Conservation (phyloP, 2,113 vertebrate genomes). For the Poicephalus gulielmi region DNA sequence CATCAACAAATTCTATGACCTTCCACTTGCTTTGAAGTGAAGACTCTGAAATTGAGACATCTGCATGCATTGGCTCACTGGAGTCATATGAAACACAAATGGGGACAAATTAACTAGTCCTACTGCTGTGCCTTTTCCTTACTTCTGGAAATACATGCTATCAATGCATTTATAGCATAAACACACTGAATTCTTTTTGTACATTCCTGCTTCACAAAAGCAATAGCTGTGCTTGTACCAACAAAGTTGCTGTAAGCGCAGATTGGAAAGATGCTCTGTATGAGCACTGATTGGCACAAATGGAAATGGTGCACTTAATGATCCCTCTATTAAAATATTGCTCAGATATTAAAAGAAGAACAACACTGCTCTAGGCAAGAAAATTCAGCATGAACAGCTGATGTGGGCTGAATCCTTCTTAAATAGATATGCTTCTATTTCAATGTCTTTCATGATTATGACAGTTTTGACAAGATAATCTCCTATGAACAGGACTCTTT, state of each 20-base stretch:
- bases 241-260: background rate
- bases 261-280: background rate
- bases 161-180: background rate
- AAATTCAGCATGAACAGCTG: background rate
- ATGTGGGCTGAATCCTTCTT: conserved; percentile 5
- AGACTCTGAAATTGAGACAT: background rate
- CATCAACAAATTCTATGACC: background rate
- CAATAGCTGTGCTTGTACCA: background rate
- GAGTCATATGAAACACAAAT: background rate
- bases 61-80: background rate
- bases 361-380: background rate
- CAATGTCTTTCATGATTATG: background rate
- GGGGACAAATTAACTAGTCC: background rate
- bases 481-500: background rate
- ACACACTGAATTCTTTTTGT: background rate
- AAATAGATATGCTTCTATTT: conserved; percentile 8
- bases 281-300: background rate
- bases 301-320: background rate
- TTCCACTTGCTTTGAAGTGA: background rate
- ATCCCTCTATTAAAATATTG: background rate
- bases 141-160: background rate
- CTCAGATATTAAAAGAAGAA: background rate
- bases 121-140: background rate
- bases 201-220: background rate
- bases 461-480: conserved; percentile 4